Evolutionary conservation across 64 coral and sea anemone species (phyloP), one percentile per base, ranked within the genome.

Genomic region (Catalaphyllia jardinei): DNA sequence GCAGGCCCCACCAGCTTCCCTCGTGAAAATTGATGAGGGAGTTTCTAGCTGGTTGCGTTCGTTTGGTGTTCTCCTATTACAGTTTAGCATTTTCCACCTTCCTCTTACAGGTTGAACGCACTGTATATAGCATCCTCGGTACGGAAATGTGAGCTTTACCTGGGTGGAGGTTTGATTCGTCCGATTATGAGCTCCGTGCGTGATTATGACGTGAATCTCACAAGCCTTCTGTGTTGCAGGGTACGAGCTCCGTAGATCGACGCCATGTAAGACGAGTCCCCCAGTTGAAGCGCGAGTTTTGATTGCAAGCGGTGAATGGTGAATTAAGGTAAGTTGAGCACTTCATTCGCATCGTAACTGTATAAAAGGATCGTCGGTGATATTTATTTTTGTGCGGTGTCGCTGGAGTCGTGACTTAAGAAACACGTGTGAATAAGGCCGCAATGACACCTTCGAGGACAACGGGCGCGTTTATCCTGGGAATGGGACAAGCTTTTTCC

Each of bases 281-380:
- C 62, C 25, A 52, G 75, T 91, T 82, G 95, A 87, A 97, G 95
- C 95, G 95, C 95, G 95, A 97, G 95, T 97, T 97, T 97, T 97
- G 95, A 97, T 97, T 97, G 95, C 95, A 97, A 97, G 95, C 95
- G 88, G 95, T 97, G 95, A 97, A 97, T 97, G 95, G 95, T 97
- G 95, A 97, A 97, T 97, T 97, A 90, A 86, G 91, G 95, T 97
- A 97, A 97, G 95, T 97, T 97, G 95, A 97, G 95, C 92, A 93
- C 95, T 97, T 97, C 90, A 94, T 97, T 97, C 91, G 67, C 88
- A 87, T 91, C 88, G 88, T 91, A 91, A 93, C 83, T 93, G 82
- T 81, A 94, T 93, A 97, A 93, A 96, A 65, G 89, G 95, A 96
- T 96, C 87, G 91, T 90, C 88, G 71, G 27, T 74, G 69, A 52